A percentile compares a stretch with the other conserved stretches of the same genome.
Conservation (phyloP, 2,113 vertebrate genomes). For the Oreochromis aureus region DNA sequence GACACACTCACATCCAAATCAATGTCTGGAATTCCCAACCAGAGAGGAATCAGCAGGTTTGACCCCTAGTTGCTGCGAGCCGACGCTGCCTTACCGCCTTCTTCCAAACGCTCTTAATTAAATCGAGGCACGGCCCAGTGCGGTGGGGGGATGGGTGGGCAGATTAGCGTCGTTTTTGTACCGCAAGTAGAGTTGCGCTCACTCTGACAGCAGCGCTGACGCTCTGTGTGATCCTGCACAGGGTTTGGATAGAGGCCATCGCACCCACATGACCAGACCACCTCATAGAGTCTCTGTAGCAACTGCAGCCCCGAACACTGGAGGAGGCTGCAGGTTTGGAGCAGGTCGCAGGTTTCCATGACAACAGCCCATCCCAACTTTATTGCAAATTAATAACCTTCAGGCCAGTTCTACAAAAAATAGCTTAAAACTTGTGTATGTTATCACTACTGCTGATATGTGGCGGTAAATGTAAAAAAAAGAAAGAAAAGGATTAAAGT, state of each 20-base stretch:
- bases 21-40: not conserved
- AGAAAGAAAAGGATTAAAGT: not conserved
- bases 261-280: not conserved
- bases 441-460: not conserved
- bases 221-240: not conserved
- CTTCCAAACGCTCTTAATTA: not conserved
- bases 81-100: rapidly evolving
- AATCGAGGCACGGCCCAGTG: not conserved
- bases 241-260: not conserved
- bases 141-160: not conserved
- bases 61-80: not conserved
- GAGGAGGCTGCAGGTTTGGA: not conserved
- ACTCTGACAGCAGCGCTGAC: not conserved
- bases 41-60: not conserved
- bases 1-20: not conserved
- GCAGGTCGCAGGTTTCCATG: not conserved
- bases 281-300: not conserved
- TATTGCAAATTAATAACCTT: not conserved
- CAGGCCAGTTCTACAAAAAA: not conserved
- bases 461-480: not conserved
- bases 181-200: not conserved
- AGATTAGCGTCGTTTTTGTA: not conserved
- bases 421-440: not conserved
- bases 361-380: not conserved
- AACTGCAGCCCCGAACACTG: not conserved